Percentiles rank a stretch among this genome's conserved stretches.
Evolutionary conservation across 2,888 invertebrate genomes (phyloP).

Genomic region (Pedicia rivosa): DNA sequence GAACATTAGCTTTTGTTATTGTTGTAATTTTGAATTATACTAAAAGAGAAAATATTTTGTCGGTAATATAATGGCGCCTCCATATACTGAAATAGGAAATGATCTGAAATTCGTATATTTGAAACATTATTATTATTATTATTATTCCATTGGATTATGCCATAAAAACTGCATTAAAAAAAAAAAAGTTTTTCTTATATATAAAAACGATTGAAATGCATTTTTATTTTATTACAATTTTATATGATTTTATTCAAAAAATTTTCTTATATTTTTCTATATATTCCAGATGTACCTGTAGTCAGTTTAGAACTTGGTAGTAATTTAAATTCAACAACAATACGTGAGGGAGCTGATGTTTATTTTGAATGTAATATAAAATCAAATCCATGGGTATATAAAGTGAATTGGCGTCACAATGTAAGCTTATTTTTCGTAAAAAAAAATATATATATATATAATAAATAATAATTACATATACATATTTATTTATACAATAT

Average conservation of each 20-base stretch:
- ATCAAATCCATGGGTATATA: constrained; percentile 61
- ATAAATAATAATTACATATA: too few relatives aligned
- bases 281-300: constrained; percentile 48
- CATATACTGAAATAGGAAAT: too few relatives aligned
- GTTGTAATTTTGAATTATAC: too few relatives aligned
- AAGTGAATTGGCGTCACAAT: constrained; percentile 51
- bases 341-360: constrained; percentile 66
- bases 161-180: too few relatives aligned
- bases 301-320: constrained; percentile 57
- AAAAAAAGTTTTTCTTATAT: too few relatives aligned
- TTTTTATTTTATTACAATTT: constrained; percentile 1
- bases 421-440: constrained; percentile 30
- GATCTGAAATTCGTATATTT: too few relatives aligned
- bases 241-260: not conserved
- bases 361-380: constrained; percentile 66
- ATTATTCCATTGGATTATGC: too few relatives aligned
- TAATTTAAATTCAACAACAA: constrained; percentile 52
- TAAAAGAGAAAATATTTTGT: too few relatives aligned
- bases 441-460: constrained; percentile 2
- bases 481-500: too few relatives aligned
- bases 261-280: not conserved
- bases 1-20: too few relatives aligned
- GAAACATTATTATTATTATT: too few relatives aligned
- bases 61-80: too few relatives aligned
- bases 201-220: not conserved